Conservation (phyloP, 2,113 vertebrate species). For the Hydrolagus affinis region DNA sequence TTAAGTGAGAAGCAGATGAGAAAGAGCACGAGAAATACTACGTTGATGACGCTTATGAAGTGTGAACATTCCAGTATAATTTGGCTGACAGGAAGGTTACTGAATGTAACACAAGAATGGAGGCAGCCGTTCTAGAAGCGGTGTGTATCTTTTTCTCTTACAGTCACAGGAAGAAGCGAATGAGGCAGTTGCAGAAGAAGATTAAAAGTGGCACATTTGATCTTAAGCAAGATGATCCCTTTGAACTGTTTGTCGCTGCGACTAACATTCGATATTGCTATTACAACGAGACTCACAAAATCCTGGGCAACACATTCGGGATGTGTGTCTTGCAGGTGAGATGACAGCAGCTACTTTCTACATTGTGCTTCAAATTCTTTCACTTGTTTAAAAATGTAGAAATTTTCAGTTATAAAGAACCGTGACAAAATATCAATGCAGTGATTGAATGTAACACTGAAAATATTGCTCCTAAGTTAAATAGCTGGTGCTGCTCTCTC, state of each 20-base stretch:
- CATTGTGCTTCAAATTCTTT: too few relatives aligned
- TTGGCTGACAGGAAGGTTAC: neutral
- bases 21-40: neutral
- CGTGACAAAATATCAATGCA: too few relatives aligned
- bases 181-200: constrained; percentile 94
- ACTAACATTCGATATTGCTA: constrained; percentile 98
- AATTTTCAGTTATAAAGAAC: too few relatives aligned
- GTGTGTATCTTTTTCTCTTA: neutral
- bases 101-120: neutral
- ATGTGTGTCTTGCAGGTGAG: constrained; percentile 91
- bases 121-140: neutral
- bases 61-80: neutral
- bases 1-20: neutral
- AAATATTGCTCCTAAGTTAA: too few relatives aligned
- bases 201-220: constrained; percentile 84
- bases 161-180: constrained; percentile 91
- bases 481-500: too few relatives aligned
- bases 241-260: constrained; percentile 87
- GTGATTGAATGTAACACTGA: too few relatives aligned
- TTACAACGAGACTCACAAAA: constrained; percentile 95
- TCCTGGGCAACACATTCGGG: constrained; percentile 89
- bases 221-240: constrained; percentile 86
- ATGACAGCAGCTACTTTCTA: too few relatives aligned
- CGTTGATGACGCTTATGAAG: neutral
- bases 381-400: too few relatives aligned